Percentiles rank a stretch among this genome's conserved stretches.
Evolutionary conservation across 2,113 vertebrate genomes (phyloP).

Genomic region (Poecile atricapillus): DNA sequence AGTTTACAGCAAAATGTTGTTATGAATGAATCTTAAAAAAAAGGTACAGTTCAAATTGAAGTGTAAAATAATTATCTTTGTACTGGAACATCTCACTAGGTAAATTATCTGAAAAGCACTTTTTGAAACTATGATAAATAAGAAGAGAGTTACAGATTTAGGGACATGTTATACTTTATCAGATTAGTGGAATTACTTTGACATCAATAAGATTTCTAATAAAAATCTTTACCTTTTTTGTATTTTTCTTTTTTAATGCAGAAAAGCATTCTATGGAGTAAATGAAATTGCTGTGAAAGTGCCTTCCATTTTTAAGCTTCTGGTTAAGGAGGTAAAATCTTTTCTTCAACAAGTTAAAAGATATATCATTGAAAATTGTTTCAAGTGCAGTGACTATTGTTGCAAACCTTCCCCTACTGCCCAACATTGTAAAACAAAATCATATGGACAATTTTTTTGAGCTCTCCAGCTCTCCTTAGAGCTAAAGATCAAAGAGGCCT

Average conservation of each 20-base stretch:
- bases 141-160: neutral
- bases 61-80: neutral
- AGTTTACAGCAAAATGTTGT: neutral
- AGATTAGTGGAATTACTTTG: neutral
- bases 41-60: neutral
- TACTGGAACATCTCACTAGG: neutral
- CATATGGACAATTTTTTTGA: neutral
- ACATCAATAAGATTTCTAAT: neutral
- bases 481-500: neutral
- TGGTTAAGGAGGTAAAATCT: slow-evolving; percentile 92
- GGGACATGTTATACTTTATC: neutral
- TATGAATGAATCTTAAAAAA: neutral
- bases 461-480: neutral
- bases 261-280: slow-evolving; percentile 93
- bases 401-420: neutral
- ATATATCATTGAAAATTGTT: neutral
- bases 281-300: slow-evolving; percentile 99
- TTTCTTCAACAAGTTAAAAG: neutral
- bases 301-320: slow-evolving; percentile 99
- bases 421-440: neutral
- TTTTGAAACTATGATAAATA: neutral
- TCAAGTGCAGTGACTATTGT: neutral
- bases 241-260: slow-evolving; percentile 51
- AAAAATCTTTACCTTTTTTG: neutral
- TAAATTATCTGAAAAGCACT: neutral